Base-by-base conservation (phyloP, 2,888 invertebrate species). In the Priocnemis perturbator region DNA sequence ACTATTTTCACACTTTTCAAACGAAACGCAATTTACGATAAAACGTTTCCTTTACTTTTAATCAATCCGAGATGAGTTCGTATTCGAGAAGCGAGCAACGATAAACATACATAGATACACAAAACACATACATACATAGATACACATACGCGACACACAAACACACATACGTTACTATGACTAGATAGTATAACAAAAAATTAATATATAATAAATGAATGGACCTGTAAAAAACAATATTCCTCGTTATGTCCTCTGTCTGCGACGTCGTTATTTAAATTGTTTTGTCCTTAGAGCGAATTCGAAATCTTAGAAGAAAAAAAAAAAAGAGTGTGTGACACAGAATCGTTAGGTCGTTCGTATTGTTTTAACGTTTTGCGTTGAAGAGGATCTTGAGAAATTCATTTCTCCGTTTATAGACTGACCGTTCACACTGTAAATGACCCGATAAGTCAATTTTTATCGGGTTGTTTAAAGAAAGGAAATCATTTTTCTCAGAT, bases 181-280 rank as follows among this genome's bases (percentile, higher is more conserved):
- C 81, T 84, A 85, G 84, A 86, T 86, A 86, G 83, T 83, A 82
- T 87, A 85, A 85, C 85, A 37, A 79, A 85, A 85, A 85, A 82
- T 85, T 83, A 85, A 84, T 83, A 86, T 85, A 84, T 83, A 86
- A 86, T 87, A 85, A 87, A 86, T 86, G 79, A 85, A 86, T 86
- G 84, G 83, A 86, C 81, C 86, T 78, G 68, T 79, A 79, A 71
- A 60, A 56, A 65, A 45, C 53, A 47, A 45, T 59, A 47, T 64
- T 53, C 53, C 52, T 21, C 71, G 58, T 71, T 69, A 30, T 60
- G 20, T 60, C 47, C 48, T 47, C 17, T 60, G 37, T 37, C 37
- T 37, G 37, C 14, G 14, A 37, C 37, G 14, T 37, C 37, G 14
- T 37, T 37, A 37, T 37, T 37, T 37, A 3, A 37, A 37, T 50